Base-by-base conservation (phyloP, 2,113 vertebrate species). In the Agapornis roseicollis region DNA sequence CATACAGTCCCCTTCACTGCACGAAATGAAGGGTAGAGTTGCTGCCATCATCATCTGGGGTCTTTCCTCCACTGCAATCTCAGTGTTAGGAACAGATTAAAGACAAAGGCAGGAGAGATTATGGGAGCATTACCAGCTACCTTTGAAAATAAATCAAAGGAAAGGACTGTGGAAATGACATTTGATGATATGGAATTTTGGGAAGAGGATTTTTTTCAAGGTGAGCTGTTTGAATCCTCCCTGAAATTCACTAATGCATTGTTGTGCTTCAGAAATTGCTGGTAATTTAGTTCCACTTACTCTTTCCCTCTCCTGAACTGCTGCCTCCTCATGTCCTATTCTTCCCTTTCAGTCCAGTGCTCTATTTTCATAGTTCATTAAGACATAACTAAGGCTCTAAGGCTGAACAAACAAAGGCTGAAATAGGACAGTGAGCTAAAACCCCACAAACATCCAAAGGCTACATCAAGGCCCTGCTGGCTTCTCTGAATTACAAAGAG, bases 71-170 rank as follows among this genome's bases (percentile, higher is more conserved):
- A 1, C 49, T 55, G 7, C 4, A 53, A 49, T 18, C 58, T 22
- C 80, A 15, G 29, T 17, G 22, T 29, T 35, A 73, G 49, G 22
- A 79, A 58, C 41, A 89, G 73, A 94, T 52, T 85, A 82, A 96
- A 94, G 53, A 61, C 3, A 27, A 88, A 64, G 71, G 56, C n/a
- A 91, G 73, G 64, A 71, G 53, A 50, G 35, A 63, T 74, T 66
- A 61, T 9, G 29, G 61, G 27, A 87, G 39, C 22, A 52, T 68
- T 82, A 84, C 19, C 33, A 79, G 29, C 33, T 37, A 13, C 22
- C 80, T 94, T 90, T 89, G 91, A 90, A 95, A 84, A 78, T 20
- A 91, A 96, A 96, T 94, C 88, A 94, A 90, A 95, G 88, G 41
- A 72, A 33, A 22, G 47, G 80, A 28, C 64, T 56, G 44, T 82